A percentile compares a stretch with the other conserved stretches of the same genome.
Conservation (phyloP, 2,888 invertebrate genomes). For the Troilus luridus region DNA sequence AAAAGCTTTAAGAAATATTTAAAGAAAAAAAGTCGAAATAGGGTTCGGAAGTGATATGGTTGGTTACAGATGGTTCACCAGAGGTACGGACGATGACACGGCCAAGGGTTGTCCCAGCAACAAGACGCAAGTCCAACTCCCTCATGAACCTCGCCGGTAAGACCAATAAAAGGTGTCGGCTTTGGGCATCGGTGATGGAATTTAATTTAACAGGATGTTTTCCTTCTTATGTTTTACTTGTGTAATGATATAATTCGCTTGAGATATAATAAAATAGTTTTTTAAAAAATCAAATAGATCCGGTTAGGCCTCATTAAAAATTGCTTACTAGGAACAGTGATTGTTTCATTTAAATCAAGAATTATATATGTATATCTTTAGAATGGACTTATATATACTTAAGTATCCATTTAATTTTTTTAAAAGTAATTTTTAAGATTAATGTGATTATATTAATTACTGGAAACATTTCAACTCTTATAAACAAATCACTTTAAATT, state of each 20-base stretch:
- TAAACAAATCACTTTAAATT: no score
- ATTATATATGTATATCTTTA: neutral
- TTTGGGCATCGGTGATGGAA: constrained; percentile 52
- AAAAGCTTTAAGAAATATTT: neutral
- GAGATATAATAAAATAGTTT: neutral
- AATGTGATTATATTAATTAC: no score
- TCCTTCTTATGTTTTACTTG: constrained; percentile 44
- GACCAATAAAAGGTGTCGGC: constrained; percentile 67
- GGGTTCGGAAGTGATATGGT: constrained; percentile 59
- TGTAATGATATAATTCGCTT: neutral
- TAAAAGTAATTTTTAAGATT: neutral
- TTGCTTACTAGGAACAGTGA: neutral
- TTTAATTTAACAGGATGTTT: constrained; percentile 52
- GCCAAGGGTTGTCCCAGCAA: constrained; percentile 70
- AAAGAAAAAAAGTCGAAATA: constrained; percentile 38
- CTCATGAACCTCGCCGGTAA: constrained; percentile 97
- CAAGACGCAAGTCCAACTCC: constrained; percentile 88
- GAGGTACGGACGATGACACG: constrained; percentile 82
- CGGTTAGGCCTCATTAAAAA: neutral
- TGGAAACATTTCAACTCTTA: no score
- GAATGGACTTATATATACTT: neutral
- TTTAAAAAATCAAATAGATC: neutral
- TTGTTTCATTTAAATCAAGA: neutral
- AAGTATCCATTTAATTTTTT: neutral
- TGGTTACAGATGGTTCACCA: constrained; percentile 86